Base-by-base conservation (phyloP, 2,113 vertebrate genomes). In the Protobothrops flavoviridis region DNA sequence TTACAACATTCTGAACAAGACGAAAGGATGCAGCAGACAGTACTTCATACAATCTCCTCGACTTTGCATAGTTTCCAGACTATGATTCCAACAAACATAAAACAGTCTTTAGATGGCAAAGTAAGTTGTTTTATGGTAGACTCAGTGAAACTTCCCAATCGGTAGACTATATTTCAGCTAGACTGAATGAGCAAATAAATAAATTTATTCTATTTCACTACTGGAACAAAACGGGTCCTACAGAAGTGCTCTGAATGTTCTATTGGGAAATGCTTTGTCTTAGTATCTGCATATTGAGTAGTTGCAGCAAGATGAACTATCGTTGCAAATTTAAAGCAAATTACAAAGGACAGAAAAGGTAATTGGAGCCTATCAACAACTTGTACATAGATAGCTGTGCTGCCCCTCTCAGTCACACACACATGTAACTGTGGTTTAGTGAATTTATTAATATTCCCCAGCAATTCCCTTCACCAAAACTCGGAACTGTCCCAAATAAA, bases 71-170 rank as follows among this genome's bases (percentile, higher is more conserved):
- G 88, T 45, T 91, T 56, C 53, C 91, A 59, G 69, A 74, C 56
- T 55, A 88, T 85, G 85, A 23, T 53, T 91, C 61, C 64, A 89
- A 88, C 56, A 90, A 94, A 64, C 64, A 92, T 92, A 92, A 95
- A 95, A 45, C 55, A 61, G 24, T 93, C 89, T 94, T 94, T 85
- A 17, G 53, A 53, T 26, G 85, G 92, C 91, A 93, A 95, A 93
- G 24, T 93, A 94, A 92, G 85, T 93, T 93, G 92, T 94, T 95
- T 95, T 93, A 95, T 90, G 61, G 53, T 21, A 52, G 61, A 23
- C 92, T 87, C 24, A 23, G 85, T 74, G n/a, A 90, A 96, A 89
- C 45, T 94, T 91, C 15, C 69, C 74, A 48, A 55, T 3, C 24
- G 93, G 91, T 59, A 93, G 89, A 87, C 9, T 74, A 74, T 87